Percentiles rank a stretch among this genome's conserved stretches.
Conservation (phyloP, 2,113 vertebrate species). For the Psittacula cyanocephala region DNA sequence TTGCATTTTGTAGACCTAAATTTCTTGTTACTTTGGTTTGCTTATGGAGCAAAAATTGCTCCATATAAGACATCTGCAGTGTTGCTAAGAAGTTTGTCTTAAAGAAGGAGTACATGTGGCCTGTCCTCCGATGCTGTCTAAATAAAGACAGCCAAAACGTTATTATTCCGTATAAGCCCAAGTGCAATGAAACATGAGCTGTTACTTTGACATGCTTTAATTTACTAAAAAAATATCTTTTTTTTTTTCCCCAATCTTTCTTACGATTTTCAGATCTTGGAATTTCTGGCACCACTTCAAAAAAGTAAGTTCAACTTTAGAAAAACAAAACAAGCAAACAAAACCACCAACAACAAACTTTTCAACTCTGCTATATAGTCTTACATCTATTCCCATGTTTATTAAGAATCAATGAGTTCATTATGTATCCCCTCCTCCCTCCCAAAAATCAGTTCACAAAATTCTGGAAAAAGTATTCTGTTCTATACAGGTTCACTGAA, state of each 20-base stretch:
- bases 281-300: conserved; percentile 85
- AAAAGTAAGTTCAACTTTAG: conserved; percentile 86
- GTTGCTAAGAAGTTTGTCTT: not conserved
- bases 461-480: not conserved
- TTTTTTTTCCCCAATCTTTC: not conserved
- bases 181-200: not conserved
- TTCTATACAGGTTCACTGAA: not conserved
- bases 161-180: not conserved
- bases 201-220: not conserved
- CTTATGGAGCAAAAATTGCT: not conserved
- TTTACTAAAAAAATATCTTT: not conserved
- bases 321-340: not conserved
- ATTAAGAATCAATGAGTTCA: not conserved
- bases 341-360: not conserved
- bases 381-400: not conserved
- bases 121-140: not conserved
- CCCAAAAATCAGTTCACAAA: not conserved
- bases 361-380: not conserved
- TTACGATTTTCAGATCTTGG: conserved; percentile 87
- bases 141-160: not conserved
- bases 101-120: not conserved
- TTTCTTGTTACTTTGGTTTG: not conserved
- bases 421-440: not conserved
- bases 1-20: not conserved
- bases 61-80: not conserved